Evolutionary conservation across 1,140 invertebrate genomes (phyloP).

Genomic region (Odontomachus brunneus): DNA sequence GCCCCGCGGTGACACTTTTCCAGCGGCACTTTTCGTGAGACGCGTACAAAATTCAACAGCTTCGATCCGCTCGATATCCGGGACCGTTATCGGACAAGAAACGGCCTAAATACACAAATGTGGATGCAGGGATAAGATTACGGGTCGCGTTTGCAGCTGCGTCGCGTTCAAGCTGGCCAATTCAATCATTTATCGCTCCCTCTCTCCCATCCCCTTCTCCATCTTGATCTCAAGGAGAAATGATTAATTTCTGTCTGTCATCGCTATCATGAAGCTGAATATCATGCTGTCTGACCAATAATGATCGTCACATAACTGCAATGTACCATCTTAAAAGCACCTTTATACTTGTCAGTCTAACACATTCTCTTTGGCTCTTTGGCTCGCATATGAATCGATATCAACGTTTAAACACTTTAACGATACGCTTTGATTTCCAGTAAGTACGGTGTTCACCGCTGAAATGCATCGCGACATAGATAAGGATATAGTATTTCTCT

Average conservation of each 20-base stretch:
- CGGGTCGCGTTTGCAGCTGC: background rate
- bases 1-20: constrained; percentile 3
- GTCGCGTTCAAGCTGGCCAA: background rate
- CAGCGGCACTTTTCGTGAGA: background rate
- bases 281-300: too few relatives aligned
- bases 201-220: too few relatives aligned
- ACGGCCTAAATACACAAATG: background rate
- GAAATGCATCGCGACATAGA: constrained; percentile 18
- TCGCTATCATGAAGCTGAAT: too few relatives aligned
- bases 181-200: too few relatives aligned
- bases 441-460: background rate
- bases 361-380: constrained; percentile 16
- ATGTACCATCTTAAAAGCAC: background rate
- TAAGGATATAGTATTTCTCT: background rate
- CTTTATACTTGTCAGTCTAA: constrained; percentile 1
- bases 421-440: constrained; percentile 29
- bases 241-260: too few relatives aligned
- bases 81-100: background rate
- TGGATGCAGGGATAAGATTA: constrained; percentile 16
- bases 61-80: background rate
- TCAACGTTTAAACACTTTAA: constrained; percentile 63
- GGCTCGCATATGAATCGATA: constrained; percentile 30
- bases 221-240: too few relatives aligned
- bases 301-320: background rate
- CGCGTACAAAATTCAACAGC: background rate